A percentile compares a stretch with the other conserved stretches of the same genome.
Conservation (phyloP, 2,113 vertebrate genomes). For the Mirza zaza region DNA sequence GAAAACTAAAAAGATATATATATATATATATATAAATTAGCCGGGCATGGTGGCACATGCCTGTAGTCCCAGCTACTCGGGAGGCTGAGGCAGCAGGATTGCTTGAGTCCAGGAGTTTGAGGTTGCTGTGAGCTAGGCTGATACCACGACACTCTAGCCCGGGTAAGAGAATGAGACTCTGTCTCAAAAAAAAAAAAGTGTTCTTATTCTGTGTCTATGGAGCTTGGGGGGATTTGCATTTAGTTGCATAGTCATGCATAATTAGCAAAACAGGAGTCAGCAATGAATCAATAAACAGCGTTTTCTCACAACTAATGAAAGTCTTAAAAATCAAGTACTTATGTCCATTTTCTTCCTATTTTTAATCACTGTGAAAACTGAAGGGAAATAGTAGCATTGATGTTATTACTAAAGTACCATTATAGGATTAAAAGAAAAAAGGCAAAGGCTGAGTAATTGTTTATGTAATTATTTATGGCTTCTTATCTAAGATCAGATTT, state of each 20-base stretch:
- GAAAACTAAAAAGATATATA: too few relatives aligned
- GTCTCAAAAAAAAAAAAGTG: neutral
- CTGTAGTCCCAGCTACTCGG: too few relatives aligned
- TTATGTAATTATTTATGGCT: constrained; percentile 77
- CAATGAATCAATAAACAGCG: neutral
- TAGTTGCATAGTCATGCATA: neutral
- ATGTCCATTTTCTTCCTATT: constrained; percentile 25
- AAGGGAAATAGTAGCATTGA: constrained; percentile 14
- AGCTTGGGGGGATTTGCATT: neutral
- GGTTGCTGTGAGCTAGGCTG: too few relatives aligned
- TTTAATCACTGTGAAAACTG: constrained; percentile 60
- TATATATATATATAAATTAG: too few relatives aligned
- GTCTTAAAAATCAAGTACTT: constrained; percentile 22
- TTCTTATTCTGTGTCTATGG: neutral
- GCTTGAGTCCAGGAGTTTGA: too few relatives aligned
- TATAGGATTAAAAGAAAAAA: constrained; percentile 66
- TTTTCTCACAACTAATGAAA: constrained; percentile 13
- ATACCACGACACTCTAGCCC: too few relatives aligned
- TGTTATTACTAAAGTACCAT: constrained; percentile 59
- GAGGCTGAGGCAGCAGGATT: too few relatives aligned
- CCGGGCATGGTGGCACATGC: too few relatives aligned
- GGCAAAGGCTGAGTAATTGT: constrained; percentile 67
- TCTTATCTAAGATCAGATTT: constrained; percentile 75
- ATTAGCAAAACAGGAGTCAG: neutral
- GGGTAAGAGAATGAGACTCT: too few relatives aligned